Evolutionary conservation across 2,797 vertebrate species (phyloP), one percentile per base, ranked within the genome.

Genomic region (Hoplostethus mediterraneus): DNA sequence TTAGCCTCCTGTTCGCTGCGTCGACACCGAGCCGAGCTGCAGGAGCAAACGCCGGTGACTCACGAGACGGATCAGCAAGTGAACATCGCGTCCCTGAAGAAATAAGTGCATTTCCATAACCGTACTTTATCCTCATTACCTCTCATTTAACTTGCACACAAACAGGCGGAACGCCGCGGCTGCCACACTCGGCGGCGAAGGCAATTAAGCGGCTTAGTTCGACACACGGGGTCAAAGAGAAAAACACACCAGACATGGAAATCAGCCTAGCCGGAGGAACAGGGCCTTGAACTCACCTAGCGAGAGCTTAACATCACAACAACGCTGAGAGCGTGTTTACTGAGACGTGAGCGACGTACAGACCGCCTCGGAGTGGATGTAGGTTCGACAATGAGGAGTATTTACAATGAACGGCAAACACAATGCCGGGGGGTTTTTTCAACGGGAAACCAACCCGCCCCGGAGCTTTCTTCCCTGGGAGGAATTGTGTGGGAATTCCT

Each of bases 101-200:
- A 73, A 71, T n/a, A 33, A 63, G 63, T 49, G 33, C 14, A 33
- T 62, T 73, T 71, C 45, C 31, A 51, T 25, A 54, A 21, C 21
- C 5, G 14, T 56, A 42, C 30, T 72, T 68, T 36, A 74, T 73
- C 59, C 71, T 85, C 73, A 78, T 84, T 79, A 82, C 45, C 45
- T 36, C 31, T 64, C 31, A 54, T 75, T 79, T 70, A 55, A 55
- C 49, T 63, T 21, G 30, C 52, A 67, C 31, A 33, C 51, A 73
- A 71, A 77, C 70, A 57, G 30, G 48, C 33, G 5, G 6, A 33
- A 33, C 33, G 6, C 33, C 33, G 33, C 4, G 33, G 4, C 49
- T 53, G n/a, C 60, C 28, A 30, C 45, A 47, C 21, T 21, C 17
- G 55, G 14, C 9, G 25, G n/a, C n/a, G n/a, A n/a, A 57, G 36